Evolutionary conservation across 2,113 vertebrate species (phyloP).

Genomic region (Thomomys bottae): DNA sequence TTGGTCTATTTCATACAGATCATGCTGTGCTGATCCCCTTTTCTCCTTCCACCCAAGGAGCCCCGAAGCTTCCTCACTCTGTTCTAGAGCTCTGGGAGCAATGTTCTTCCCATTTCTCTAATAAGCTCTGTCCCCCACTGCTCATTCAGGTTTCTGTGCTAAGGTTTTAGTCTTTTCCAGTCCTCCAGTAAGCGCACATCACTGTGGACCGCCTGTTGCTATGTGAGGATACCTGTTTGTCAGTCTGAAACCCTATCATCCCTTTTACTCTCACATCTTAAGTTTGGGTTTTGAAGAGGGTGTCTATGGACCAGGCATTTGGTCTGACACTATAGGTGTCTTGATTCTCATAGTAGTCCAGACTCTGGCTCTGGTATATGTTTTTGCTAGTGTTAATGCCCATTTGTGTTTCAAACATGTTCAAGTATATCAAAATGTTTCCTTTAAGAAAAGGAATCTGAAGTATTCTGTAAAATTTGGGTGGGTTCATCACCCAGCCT

Average conservation of each 20-base stretch:
- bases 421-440: neutral
- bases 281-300: neutral
- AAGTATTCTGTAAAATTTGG: neutral
- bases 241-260: accelerated
- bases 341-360: neutral
- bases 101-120: neutral
- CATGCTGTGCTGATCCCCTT: too few relatives aligned
- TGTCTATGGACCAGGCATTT: neutral
- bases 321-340: neutral
- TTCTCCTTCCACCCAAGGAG: neutral
- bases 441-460: neutral
- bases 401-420: neutral
- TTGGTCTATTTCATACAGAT: neutral
- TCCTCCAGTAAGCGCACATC: neutral
- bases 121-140: neutral
- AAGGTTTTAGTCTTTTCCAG: neutral
- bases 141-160: too few relatives aligned
- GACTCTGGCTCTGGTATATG: neutral
- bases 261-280: neutral
- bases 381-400: neutral
- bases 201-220: neutral
- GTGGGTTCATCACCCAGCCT: neutral
- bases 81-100: neutral
- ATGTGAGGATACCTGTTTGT: neutral
- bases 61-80: neutral